A percentile compares a stretch with the other conserved stretches of the same genome.
These are phyloP conservation scores for Mesodorylaimus sp. DNA, from an alignment of 2,888 invertebrate genomes.

Conservation along the genomic window DNA sequence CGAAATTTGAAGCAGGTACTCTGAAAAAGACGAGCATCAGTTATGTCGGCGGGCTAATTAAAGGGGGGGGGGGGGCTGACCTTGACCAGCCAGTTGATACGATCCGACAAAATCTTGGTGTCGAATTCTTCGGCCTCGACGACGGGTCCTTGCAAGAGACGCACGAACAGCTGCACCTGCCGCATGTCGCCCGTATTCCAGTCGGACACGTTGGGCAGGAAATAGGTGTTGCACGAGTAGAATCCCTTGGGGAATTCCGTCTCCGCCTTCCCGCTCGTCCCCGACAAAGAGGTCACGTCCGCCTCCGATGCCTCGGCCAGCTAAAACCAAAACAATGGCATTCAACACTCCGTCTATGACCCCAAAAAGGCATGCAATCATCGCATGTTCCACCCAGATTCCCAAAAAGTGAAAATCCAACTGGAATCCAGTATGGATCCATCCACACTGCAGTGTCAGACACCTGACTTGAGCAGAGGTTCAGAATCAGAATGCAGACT, in stretches of 20 bases:
- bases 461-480: no score
- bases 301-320: background rate
- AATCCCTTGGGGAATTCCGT: background rate
- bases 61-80: background rate
- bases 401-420: no score
- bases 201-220: background rate
- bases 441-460: no score
- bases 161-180: background rate
- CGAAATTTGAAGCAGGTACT: conserved; percentile 72
- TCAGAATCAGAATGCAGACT: no score
- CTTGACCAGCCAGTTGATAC: background rate
- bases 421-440: no score
- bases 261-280: no score
- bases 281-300: background rate
- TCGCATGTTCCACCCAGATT: no score
- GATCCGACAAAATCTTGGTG: background rate
- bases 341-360: no score
- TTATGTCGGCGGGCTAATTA: background rate
- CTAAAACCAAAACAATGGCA: background rate
- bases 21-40: conserved; percentile 35
- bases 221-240: background rate
- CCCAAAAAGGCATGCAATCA: no score
- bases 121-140: background rate
- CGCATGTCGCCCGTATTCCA: background rate
- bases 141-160: background rate